Base-by-base conservation (phyloP, 2,888 invertebrate species). In the Pocota personata region DNA sequence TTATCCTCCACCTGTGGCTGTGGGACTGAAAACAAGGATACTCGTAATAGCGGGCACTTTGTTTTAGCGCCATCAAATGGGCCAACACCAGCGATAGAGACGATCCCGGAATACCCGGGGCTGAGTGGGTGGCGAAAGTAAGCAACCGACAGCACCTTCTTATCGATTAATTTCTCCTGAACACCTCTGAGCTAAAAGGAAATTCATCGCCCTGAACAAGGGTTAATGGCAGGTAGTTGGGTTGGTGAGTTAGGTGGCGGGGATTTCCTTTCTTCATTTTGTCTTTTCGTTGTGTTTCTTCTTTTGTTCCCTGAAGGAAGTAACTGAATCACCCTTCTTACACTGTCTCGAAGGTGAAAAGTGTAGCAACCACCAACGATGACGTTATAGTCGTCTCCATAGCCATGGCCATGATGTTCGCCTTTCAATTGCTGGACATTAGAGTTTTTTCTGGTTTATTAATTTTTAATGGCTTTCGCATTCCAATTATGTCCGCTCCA, bases 1-100 rank as follows among this genome's bases (percentile, higher is more conserved):
- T 82, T 82, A 71, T 82, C 21, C 75, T 50, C 80, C 84, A 84
- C 84, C 80, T 84, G 84, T 80, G 75, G 80, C 83, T 83, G 27
- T 24, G 58, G 30, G 43, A 27, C 46, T 60, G 48, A 27, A 62
- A 62, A 46, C 52, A 46, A 50, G 21, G 24, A 57, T 55, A n/a
- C n/a, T n/a, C n/a, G n/a, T n/a, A 66, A 73, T 48, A 24, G 46
- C 30, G 62, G 43, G 57, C 73, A 83, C 79, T 79, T 79, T 73
- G 69, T 35, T 73, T 75, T 27, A 79, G 79, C 69, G 52, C 37
- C 55, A 69, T 12, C 62, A 48, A 78, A 78, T 72, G 67, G 62
- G 35, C 58, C 72, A 50, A 12, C 58, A 50, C 19, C n/a, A 8
- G 30, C 1, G 16, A 3, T 30, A 19, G 55, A 27, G 55, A 27